Base-by-base conservation (phyloP, 2,888 invertebrate species). In the Volucella inanis region DNA sequence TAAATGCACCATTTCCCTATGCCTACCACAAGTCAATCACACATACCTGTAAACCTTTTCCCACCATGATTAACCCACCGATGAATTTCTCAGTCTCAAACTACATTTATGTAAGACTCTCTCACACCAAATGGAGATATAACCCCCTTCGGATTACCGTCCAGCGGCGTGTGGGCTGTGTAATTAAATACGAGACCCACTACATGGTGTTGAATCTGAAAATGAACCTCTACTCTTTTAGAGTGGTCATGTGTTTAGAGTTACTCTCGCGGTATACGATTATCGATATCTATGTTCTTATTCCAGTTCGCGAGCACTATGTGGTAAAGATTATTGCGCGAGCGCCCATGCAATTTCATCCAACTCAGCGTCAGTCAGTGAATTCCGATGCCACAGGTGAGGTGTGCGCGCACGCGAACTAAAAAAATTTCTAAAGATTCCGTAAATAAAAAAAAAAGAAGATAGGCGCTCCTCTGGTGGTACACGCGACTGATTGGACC, bases 361-460 rank as follows among this genome's bases (percentile, higher is more conserved):
- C 49, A 80, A 67, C 62, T 67, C 38, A 71, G 61, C 52, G 65
- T 80, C 81, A 81, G 81, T 85, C 85, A 81, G 85, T 85, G 72
- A 81, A 85, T 85, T 77, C 59, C 81, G 72, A 81, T 81, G 81
- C 85, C 81, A 77, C 81, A 81, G 85, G 76, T 85, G 81, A 81
- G 76, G 81, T 77, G 85, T 81, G 76, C 57, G 85, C 72, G 85
- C 85, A 81, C 81, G 80, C 81, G 81, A 68, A 59, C 72, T 55
- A 47, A 67, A 61, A 31, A 31, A 3, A 14, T 43, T 65, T 39
- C 47, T 52, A 47, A 43, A 41, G 38, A 55, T 52, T 85, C 38
- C 47, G 9, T 31, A 31, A 31, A 31, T 31, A 31, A 31, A 31
- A 31, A 31, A 6, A 31, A 31, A 31, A 62, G 55, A 41, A 72